A percentile compares a stretch with the other conserved stretches of the same genome.
Conservation (phyloP, 1,140 invertebrate species). For the Drosophila sp. region DNA sequence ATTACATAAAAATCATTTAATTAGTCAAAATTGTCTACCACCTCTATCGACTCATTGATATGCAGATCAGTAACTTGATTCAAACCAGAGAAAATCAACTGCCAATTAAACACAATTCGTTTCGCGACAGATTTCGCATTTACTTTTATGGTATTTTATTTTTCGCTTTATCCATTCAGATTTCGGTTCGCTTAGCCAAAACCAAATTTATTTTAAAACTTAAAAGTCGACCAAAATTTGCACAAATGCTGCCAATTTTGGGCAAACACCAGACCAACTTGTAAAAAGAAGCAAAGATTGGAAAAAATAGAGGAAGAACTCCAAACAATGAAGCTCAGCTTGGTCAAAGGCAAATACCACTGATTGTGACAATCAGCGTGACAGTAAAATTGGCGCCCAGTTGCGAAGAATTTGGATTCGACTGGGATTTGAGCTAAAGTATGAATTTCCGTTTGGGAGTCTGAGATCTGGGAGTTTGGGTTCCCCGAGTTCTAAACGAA, state of each 20-base stretch:
- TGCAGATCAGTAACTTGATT: conserved; percentile 11
- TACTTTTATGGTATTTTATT: conserved; percentile 33
- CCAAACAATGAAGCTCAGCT: conserved; percentile 67
- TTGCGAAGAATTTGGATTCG: conserved; percentile 18
- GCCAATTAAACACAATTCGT: conserved; percentile 64
- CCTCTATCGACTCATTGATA: conserved; percentile 3
- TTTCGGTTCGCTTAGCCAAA: conserved; percentile 45
- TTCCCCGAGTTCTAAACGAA: conserved; percentile 48
- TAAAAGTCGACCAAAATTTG: conserved; percentile 51
- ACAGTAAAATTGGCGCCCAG: conserved; percentile 72
- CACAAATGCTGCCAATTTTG: conserved; percentile 62
- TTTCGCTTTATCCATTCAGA: conserved; percentile 14
- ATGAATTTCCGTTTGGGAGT: conserved; percentile 18
- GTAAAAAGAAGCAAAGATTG: conserved; percentile 1
- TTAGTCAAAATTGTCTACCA: too few species aligned
- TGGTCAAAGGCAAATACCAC: conserved; percentile 80
- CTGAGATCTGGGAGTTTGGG: conserved; percentile 30
- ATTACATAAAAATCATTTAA: too few species aligned
- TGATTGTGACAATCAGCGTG: conserved; percentile 81
- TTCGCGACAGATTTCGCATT: conserved; percentile 41
- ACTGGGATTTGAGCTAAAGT: conserved; percentile 6
- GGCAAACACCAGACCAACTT: conserved; percentile 19
- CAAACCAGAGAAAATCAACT: conserved; percentile 24
- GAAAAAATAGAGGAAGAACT: conserved; percentile 33
- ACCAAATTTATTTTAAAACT: conserved; percentile 76